Evolutionary conservation across 2,797 vertebrate genomes (phyloP), one percentile per base, ranked within the genome.

Genomic region (Micromesistius poutassou): DNA sequence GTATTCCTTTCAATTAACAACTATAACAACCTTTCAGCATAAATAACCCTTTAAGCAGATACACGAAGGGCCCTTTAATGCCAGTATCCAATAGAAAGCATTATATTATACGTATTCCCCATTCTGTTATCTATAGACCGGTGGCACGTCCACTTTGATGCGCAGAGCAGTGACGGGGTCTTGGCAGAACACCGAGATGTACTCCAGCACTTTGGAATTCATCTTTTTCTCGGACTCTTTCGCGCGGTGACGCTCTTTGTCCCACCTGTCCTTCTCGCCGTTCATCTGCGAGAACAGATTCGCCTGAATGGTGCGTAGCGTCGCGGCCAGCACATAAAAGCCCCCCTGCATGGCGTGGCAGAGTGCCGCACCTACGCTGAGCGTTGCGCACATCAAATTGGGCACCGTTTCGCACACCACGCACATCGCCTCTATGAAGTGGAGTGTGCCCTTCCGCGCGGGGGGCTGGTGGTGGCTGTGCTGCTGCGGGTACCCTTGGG

Each of bases 71-170:
- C 87, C 72, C 88, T 77, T 71, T 85, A 81, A 87, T 83, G 87
- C 90, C 87, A 82, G 13, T 84, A 79, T 50, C 76, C 71, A 4
- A 50, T 50, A 50, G 46, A 50, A 50, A 50, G 75, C 36, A 10
- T 30, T 35, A 42, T 6, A 22, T 30, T 30, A 35, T 66, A 50
- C 5, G 19, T 50, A 50, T 12, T 12, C 19, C 46, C 46, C 16
- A 33, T 76, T 77, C 71, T 19, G 22, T 83, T 91, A 91, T 91
- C 90, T 89, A 76, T 92, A 91, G 76, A 92, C 88, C 30, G 89
- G 88, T 55, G 90, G 91, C 50, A 90, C 91, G 81, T 93, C 89
- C 14, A 93, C 92, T 80, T 91, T 91, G 80, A 92, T 90, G 83
- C 88, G 89, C 74, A 93, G 81, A 73, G 90, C 91, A 79, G 89